Base-by-base conservation (phyloP, 1,140 invertebrate species). In the Lepidurus couesii region DNA sequence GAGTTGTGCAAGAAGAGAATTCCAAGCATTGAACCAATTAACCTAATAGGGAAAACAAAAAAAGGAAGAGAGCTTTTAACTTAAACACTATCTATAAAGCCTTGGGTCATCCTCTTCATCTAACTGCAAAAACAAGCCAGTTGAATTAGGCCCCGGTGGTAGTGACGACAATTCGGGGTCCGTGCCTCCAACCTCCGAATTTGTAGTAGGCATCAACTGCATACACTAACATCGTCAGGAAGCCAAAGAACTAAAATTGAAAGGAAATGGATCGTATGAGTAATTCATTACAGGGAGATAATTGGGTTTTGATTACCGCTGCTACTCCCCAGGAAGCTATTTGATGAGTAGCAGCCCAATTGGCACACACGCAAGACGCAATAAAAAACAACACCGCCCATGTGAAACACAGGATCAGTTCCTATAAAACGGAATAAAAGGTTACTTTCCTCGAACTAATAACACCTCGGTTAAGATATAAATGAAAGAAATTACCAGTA, bases 181-280 rank as follows among this genome's bases (percentile, higher is more conserved):
- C 44, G 24, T 47, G 43, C 21, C 75, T 44, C 75, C 75, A 77
- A 11, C 43, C 42, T 11, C 75, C 43, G 42, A 77, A 77, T 34
- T 47, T 44, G 42, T 2, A 45, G 43, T 2, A 77, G 11, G 75
- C 75, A 47, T 77, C 75, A n/a, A 45, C 13, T 7, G 43, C 75
- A 47, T 77, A 77, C 16, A 77, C 75, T 11, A 77, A 2, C 75
- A 16, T 77, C 1, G 75, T 47, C 13, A 77, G 24, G 47, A 77
- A 77, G 75, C 75, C 75, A n/a, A 77, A 77, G 24, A 77, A 44
- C 75, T 77, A 24, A 16, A 77, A 77, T 21, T 10, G 47, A 77
- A 34, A 77, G 42, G 47, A 77, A 34, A 77, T 65, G 43, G 75
- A 26, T 43, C 7, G 1, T 13, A 11, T 34, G 24, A 77, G 9